Conservation (phyloP, 2,113 vertebrate genomes). For the Perca fluviatilis region DNA sequence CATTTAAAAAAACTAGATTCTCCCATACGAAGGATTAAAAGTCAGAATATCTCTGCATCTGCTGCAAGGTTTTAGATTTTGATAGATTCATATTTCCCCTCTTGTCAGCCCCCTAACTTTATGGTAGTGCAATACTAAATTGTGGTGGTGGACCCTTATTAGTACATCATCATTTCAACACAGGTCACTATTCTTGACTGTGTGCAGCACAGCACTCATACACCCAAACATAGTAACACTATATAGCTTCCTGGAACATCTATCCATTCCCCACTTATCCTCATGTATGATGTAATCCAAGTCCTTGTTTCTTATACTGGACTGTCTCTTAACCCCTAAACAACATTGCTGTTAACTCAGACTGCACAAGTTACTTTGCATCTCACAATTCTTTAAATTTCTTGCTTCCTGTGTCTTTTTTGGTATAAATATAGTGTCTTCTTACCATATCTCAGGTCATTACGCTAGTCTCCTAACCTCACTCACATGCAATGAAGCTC, state of each 20-base stretch:
- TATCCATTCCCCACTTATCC: background rate
- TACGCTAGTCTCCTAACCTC: background rate
- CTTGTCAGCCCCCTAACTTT: background rate
- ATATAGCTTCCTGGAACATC: background rate
- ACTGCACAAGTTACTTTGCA: background rate
- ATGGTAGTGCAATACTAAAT: background rate
- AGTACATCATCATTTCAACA: background rate
- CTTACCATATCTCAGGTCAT: background rate
- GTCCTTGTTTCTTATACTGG: conserved; percentile 1
- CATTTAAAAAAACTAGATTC: background rate
- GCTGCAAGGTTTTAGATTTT: background rate
- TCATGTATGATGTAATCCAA: background rate
- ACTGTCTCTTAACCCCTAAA: background rate
- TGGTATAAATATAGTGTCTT: too few species aligned
- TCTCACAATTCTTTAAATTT: background rate
- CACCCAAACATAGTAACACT: background rate
- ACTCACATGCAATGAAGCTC: background rate
- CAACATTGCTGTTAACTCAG: background rate
- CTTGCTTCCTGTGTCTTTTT: background rate
- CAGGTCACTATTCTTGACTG: too few species aligned
- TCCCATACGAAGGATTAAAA: too few species aligned
- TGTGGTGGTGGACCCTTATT: background rate
- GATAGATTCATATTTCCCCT: background rate
- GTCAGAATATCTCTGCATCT: background rate
- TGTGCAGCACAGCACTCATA: background rate